These are phyloP conservation scores for Bathynomus jamesi DNA, from an alignment of 1,140 invertebrate species.

Conservation along the genomic window DNA sequence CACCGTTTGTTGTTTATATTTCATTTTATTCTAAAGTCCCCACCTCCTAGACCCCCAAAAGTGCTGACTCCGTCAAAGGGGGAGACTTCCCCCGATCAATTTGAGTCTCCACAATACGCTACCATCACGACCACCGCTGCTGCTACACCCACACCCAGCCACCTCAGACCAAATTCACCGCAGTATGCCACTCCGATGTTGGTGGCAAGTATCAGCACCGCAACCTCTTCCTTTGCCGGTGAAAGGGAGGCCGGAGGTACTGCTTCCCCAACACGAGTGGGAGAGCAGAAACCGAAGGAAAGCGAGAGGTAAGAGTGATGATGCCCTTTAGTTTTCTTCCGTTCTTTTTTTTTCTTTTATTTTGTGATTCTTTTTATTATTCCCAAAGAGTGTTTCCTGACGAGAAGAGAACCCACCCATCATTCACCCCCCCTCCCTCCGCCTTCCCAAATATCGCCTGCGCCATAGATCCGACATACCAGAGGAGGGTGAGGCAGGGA, in stretches of 20 bases:
- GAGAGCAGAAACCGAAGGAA: too few relatives aligned
- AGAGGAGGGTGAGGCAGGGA: conserved; percentile 31
- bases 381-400: too few relatives aligned
- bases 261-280: too few relatives aligned
- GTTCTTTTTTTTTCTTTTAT: too few relatives aligned
- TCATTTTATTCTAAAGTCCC: too few relatives aligned
- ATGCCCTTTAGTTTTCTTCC: not conserved
- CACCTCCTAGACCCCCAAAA: not conserved
- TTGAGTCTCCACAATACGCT: not conserved
- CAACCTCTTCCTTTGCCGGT: too few relatives aligned
- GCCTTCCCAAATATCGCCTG: conserved; percentile 50
- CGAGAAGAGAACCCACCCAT: not conserved
- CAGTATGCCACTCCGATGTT: not conserved
- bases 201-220: too few relatives aligned
- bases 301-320: not conserved
- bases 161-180: not conserved
- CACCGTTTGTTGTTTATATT: too few relatives aligned
- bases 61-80: not conserved
- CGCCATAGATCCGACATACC: conserved; percentile 54
- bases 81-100: not conserved
- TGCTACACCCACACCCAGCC: too few relatives aligned
- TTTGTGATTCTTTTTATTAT: too few relatives aligned
- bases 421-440: not conserved
- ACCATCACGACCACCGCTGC: too few relatives aligned
- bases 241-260: too few relatives aligned